phyloP scores from a whole-genome alignment of 2,888 invertebrate genomes.

The Idaea aversata region DNA sequence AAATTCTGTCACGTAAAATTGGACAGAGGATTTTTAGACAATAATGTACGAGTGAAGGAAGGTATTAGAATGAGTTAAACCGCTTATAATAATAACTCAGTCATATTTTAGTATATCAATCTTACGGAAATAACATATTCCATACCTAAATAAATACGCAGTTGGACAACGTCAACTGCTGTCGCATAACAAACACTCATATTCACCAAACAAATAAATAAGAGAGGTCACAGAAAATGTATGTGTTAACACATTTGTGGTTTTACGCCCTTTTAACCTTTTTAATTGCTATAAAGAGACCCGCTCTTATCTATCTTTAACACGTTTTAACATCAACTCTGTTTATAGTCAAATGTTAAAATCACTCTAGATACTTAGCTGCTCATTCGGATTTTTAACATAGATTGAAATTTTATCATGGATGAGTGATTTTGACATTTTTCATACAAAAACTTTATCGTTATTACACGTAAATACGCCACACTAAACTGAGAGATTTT shows the following conservation, averaged over 20 bases:
- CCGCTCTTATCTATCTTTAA: background rate
- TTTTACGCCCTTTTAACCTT: conserved; percentile 1
- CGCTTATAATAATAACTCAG: no score
- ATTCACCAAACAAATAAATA: background rate
- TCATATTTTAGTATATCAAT: no score
- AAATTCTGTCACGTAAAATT: background rate
- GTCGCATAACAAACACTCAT: background rate
- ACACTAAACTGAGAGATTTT: no score
- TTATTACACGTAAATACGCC: no score
- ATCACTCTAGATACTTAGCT: background rate
- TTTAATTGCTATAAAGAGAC: background rate
- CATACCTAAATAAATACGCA: background rate
- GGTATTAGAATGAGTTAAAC: background rate
- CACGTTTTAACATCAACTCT: background rate
- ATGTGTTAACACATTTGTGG: background rate
- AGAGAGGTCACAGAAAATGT: background rate
- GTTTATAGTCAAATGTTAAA: background rate
- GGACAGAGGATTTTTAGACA: background rate
- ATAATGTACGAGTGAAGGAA: background rate
- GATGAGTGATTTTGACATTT: no score
- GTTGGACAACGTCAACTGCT: background rate
- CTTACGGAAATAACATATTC: background rate
- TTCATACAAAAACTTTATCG: no score
- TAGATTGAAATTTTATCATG: no score
- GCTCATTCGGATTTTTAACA: no score